Evolutionary conservation across 1,140 invertebrate species (phyloP).

Genomic region (Drosophila varians): DNA sequence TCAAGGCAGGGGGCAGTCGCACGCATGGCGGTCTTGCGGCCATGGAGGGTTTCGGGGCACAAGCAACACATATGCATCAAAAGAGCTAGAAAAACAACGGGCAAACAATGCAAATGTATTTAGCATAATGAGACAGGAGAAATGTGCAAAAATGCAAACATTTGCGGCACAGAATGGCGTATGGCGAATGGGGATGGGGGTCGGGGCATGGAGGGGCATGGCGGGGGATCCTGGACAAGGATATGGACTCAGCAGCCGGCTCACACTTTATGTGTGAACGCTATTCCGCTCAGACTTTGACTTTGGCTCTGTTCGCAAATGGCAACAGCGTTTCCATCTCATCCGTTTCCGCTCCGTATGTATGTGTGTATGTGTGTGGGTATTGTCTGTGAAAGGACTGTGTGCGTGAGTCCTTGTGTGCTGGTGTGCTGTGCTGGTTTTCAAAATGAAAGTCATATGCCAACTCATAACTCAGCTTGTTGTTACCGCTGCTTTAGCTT

Average conservation of each 20-base stretch:
- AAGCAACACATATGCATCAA: constrained; percentile 76
- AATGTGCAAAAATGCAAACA: constrained; percentile 81
- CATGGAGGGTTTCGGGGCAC: constrained; percentile 5
- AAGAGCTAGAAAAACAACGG: constrained; percentile 81
- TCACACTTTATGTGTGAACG: constrained; percentile 73
- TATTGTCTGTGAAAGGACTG: constrained; percentile 25
- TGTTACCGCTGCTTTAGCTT: constrained; percentile 46
- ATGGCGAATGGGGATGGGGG: background rate
- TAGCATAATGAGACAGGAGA: constrained; percentile 81
- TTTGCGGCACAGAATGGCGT: constrained; percentile 53
- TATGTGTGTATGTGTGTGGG: constrained; percentile 7
- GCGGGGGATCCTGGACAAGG: constrained; percentile 26
- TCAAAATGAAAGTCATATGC: constrained; percentile 81
- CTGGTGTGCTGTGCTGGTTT: constrained; percentile 55
- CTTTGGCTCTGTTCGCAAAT: constrained; percentile 43
- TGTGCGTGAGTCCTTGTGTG: constrained; percentile 16
- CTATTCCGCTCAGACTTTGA: constrained; percentile 43
- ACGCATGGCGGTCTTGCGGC: constrained; percentile 19
- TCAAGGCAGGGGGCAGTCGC: constrained; percentile 49
- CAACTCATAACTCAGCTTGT: constrained; percentile 79
- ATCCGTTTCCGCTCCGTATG: constrained; percentile 42
- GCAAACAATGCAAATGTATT: constrained; percentile 81
- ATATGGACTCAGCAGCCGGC: constrained; percentile 50
- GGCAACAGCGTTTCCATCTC: constrained; percentile 62
- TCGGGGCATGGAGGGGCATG: background rate